Base-by-base conservation (phyloP, 2,113 vertebrate species). In the Nasalis larvatus region DNA sequence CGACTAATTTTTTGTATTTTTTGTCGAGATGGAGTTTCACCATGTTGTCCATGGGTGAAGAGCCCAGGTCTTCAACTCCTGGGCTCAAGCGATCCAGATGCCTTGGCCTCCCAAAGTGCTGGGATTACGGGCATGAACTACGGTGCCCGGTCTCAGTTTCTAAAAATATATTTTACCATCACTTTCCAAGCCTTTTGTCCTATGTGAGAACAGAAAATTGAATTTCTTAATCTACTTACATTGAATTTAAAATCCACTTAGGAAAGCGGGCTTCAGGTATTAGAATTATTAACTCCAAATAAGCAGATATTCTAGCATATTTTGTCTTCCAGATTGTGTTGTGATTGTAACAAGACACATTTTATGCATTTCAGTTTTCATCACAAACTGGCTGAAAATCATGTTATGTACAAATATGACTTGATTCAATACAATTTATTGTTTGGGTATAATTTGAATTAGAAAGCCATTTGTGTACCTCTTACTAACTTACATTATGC, bases 391-490 rank as follows among this genome's bases (percentile, higher is more conserved):
- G 66, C n/a, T 56, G 37, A 86, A 73, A 89, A 77, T 42, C 49
- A 14, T 45, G 25, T 63, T 63, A 42, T 45, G 42, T 63, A 16
- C 60, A 49, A 82, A 56, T 94, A 54, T 8, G 80, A 92, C 35
- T 71, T 32, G 21, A 77, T 81, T 85, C 71, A 20, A n/a, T 60
- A 49, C 14, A 11, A 14, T 58, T 30, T 92, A 82, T 30, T 86
- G 66, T 95, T 94, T 1, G 27, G 42, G 35, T 66, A 6, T 66
- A 37, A 73, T 92, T 94, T 86, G 94, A 78, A 92, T 94, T 54
- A 92, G 80, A 86, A 92, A 94, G n/a, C 58, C n/a, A 11, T 42
- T 86, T 42, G 1, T n/a, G 27, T 35, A 49, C 74, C 78, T 78
- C 49, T 78, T 56, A 32, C 27, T 56, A 42, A 25, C 69, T 32